Evolutionary conservation across 1,140 invertebrate species (phyloP).

Genomic region (Drosophila rufa): DNA sequence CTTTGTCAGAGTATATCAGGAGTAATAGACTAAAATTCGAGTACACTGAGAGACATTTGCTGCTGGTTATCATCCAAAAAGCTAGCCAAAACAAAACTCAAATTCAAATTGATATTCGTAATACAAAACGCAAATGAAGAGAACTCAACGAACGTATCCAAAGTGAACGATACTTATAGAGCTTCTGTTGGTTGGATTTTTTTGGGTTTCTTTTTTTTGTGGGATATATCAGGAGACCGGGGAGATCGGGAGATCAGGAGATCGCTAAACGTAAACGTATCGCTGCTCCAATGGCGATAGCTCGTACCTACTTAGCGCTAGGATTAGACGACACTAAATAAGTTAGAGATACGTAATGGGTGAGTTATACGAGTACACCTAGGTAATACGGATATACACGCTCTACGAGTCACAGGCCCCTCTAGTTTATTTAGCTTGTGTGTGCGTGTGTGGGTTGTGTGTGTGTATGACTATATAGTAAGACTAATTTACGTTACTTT

Average conservation of each 20-base stretch:
- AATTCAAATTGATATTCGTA: slow-evolving; percentile 53
- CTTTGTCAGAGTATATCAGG: slow-evolving; percentile 85
- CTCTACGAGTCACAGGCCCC: slow-evolving; percentile 36
- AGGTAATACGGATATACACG: slow-evolving; percentile 44
- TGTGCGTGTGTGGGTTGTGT: slow-evolving; percentile 4
- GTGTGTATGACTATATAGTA: slow-evolving; percentile 36
- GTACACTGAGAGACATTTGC: slow-evolving; percentile 73
- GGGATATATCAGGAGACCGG: slow-evolving; percentile 4
- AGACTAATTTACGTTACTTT: slow-evolving; percentile 60
- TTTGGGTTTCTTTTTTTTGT: neutral
- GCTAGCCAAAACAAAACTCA: slow-evolving; percentile 70
- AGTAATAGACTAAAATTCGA: slow-evolving; percentile 85
- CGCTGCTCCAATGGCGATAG: slow-evolving; percentile 24
- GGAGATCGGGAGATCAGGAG: slow-evolving; percentile 21
- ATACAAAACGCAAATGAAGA: slow-evolving; percentile 43
- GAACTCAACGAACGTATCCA: slow-evolving; percentile 46
- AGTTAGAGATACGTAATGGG: slow-evolving; percentile 49
- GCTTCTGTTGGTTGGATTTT: slow-evolving; percentile 9
- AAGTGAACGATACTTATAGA: slow-evolving; percentile 41
- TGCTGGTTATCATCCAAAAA: slow-evolving; percentile 56
- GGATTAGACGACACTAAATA: slow-evolving; percentile 50
- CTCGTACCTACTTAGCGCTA: slow-evolving; percentile 51
- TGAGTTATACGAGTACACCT: slow-evolving; percentile 49
- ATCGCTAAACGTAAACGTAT: slow-evolving; percentile 22
- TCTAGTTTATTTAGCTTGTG: slow-evolving; percentile 38